Conservation (phyloP, 2,113 vertebrate genomes). For the Alouatta palliata region DNA sequence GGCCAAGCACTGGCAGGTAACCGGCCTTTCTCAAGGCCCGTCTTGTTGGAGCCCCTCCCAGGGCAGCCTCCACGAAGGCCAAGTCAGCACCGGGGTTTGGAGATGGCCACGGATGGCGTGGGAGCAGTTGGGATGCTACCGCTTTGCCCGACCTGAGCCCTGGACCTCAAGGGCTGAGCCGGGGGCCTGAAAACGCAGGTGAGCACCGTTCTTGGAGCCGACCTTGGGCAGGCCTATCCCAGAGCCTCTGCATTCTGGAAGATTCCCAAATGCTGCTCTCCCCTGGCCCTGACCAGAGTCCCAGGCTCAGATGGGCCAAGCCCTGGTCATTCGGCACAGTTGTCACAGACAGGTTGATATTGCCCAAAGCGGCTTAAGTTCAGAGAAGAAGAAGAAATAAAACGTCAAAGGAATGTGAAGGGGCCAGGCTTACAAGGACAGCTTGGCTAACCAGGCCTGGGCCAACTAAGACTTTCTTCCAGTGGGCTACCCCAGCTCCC, state of each 20-base stretch:
- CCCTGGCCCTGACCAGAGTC: background rate
- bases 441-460: background rate
- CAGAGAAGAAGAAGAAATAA: background rate
- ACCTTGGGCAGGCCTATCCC: background rate
- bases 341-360: background rate
- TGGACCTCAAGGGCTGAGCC: background rate
- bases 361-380: background rate
- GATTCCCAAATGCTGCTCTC: background rate
- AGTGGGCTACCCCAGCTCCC: no score
- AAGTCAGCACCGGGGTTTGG: conserved; percentile 36
- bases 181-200: background rate
- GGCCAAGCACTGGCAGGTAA: conserved; percentile 73
- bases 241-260: background rate
- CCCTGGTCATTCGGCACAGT: background rate
- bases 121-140: background rate
- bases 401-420: background rate
- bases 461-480: background rate
- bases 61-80: background rate
- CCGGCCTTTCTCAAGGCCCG: conserved; percentile 32
- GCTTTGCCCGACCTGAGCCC: background rate
- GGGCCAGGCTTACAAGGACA: background rate
- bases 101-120: background rate
- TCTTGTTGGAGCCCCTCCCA: conserved; percentile 37
- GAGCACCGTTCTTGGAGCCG: background rate
- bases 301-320: background rate